Evolutionary conservation across 2,797 vertebrate species (phyloP), one percentile per base, ranked within the genome.

Genomic region (Notolabrus celidotus): DNA sequence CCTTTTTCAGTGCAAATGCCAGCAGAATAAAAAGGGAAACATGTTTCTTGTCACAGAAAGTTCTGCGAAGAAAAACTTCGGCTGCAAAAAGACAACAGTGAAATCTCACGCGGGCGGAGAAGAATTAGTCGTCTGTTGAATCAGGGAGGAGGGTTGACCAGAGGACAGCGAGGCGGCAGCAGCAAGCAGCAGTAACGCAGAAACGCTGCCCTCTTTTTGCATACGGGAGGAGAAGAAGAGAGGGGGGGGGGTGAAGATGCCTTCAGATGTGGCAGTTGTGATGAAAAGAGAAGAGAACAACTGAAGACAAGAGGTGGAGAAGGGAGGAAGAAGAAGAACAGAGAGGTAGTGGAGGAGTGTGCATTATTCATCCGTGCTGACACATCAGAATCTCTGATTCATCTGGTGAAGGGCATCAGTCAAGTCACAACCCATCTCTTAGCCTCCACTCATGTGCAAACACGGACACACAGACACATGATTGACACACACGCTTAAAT

Each of bases 361-460:
- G 89, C 91, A 93, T 93, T 92, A 93, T 92, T 92, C 89, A 93
- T 92, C 82, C 80, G 74, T 90, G 92, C 91, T 92, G 92, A 93
- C 90, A 92, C 91, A 92, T 89, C 88, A 89, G 72, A 89, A 92
- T 86, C 80, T 90, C 76, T 92, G 91, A 93, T 92, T 92, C 92
- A 92, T 90, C 80, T 83, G 75, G 67, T 86, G 89, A 92, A 92
- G 90, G 91, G 86, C 91, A 92, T 90, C 91, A 89, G 89, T 92
- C 89, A 90, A 90, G 90, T 92, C 90, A 88, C 74, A 87, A 82
- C 77, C 75, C 19, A 86, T 91, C 80, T 74, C 68, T 79, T 62
- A 59, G 86, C 82, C 82, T 85, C 88, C 87, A 84, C 77, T 90
- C 88, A 85, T 72, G 50, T 31, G 52, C 65, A 74, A 55, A 59